A percentile compares a stretch with the other conserved stretches of the same genome.
phyloP scores from a whole-genome alignment of 2,797 vertebrate species.

The Epinephelus awoara region DNA sequence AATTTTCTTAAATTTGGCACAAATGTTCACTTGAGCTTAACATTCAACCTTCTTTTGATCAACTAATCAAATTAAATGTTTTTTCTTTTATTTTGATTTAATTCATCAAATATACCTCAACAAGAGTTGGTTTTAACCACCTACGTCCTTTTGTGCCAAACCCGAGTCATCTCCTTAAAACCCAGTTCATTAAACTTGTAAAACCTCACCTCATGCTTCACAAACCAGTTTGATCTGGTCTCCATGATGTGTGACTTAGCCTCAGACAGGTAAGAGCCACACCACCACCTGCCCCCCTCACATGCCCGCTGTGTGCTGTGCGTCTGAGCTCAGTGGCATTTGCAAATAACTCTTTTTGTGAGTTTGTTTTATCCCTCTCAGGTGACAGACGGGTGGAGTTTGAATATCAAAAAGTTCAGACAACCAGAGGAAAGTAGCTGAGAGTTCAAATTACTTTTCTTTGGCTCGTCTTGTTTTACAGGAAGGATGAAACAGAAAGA shows the following conservation, averaged over 20 bases:
- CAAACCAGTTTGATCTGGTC: constrained; percentile 78
- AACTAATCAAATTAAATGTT: neutral
- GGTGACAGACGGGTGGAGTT: constrained; percentile 17
- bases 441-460: constrained; percentile 7
- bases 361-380: constrained; percentile 46
- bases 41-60: constrained; percentile 15
- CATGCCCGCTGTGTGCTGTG: constrained; percentile 60
- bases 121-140: neutral
- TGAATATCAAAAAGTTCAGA: neutral
- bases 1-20: too few relatives aligned
- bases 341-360: constrained; percentile 57
- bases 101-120: neutral
- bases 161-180: constrained; percentile 21
- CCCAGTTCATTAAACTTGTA: constrained; percentile 65
- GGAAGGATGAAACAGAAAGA: constrained; percentile 32
- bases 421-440: neutral
- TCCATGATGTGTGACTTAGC: constrained; percentile 78
- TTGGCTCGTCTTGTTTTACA: constrained; percentile 23
- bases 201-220: constrained; percentile 75
- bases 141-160: constrained; percentile 21
- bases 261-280: constrained; percentile 87
- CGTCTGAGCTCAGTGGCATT: constrained; percentile 43
- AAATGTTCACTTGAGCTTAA: too few relatives aligned
- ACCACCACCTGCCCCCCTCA: constrained; percentile 33
- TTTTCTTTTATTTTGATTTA: neutral